Conservation (phyloP, 2,888 invertebrate genomes). For the Crossocerus cetratus region DNA sequence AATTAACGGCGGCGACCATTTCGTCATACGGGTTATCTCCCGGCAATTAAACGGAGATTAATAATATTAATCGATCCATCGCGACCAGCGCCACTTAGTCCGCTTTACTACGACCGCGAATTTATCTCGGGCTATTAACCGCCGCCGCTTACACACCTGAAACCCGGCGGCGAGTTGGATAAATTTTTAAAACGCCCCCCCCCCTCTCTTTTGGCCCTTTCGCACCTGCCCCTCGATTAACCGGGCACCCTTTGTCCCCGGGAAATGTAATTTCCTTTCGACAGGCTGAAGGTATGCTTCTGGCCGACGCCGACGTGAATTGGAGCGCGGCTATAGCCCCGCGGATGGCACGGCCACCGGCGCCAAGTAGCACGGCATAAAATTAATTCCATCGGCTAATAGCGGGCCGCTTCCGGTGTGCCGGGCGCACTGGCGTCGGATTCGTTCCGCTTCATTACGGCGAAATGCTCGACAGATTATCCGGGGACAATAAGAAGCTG, state of each 20-base stretch:
- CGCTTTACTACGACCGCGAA: slow-evolving; percentile 17
- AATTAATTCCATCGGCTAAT: slow-evolving; percentile 34
- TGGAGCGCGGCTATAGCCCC: background rate
- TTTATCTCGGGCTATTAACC: slow-evolving; percentile 46
- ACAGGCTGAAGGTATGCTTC: background rate
- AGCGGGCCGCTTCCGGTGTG: background rate
- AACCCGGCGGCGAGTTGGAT: background rate
- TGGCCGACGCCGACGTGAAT: background rate
- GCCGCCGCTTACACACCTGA: background rate
- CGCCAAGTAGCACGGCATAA: slow-evolving; percentile 5
- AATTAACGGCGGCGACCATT: slow-evolving; percentile 39
- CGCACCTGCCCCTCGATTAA: background rate
- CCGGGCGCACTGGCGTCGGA: background rate
- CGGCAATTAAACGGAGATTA: slow-evolving; percentile 46
- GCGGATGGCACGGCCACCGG: background rate
- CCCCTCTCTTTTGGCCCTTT: background rate
- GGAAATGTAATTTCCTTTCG: slow-evolving; percentile 6
- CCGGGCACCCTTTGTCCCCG: background rate
- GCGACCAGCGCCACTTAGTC: background rate
- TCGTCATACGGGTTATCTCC: slow-evolving; percentile 29
- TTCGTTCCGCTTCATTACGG: slow-evolving; percentile 32
- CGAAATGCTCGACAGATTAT: slow-evolving; percentile 35
- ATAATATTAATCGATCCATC: slow-evolving; percentile 48
- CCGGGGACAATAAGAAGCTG: background rate
- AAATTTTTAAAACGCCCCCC: background rate